A percentile compares a stretch with the other conserved stretches of the same genome.
phyloP scores from a whole-genome alignment of 2,797 vertebrate species.

The Crocidura indochinensis region DNA sequence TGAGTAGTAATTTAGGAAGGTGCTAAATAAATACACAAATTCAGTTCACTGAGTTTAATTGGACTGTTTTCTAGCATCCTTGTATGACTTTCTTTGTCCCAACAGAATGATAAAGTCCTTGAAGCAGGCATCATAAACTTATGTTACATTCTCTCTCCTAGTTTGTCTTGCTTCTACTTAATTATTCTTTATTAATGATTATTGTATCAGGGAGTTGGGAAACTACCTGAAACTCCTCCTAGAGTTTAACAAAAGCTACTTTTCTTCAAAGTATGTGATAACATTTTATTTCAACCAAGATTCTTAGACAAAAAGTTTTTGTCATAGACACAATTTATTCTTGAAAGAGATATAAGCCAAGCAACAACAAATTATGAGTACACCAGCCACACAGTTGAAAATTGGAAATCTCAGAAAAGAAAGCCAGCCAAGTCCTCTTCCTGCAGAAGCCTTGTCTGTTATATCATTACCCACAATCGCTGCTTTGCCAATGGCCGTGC shows the following conservation, averaged over 20 bases:
- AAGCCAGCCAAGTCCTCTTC: too few species aligned
- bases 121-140: not conserved
- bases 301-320: slow-evolving; percentile 23
- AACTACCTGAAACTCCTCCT: slow-evolving; percentile 39
- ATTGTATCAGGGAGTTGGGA: slow-evolving; percentile 20
- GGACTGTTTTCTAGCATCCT: not conserved
- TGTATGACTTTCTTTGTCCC: slow-evolving; percentile 3
- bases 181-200: slow-evolving; percentile 11
- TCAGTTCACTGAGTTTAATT: not conserved
- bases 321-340: not conserved
- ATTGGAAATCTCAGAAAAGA: too few species aligned
- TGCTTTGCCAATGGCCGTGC: too few species aligned
- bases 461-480: too few species aligned
- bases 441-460: too few species aligned
- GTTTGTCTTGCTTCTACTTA: not conserved
- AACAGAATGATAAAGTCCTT: not conserved
- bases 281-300: slow-evolving; percentile 33
- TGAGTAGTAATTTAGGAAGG: not conserved
- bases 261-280: slow-evolving; percentile 44
- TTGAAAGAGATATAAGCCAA: too few species aligned
- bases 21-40: not conserved
- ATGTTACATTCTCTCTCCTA: slow-evolving; percentile 40
- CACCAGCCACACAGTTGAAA: too few species aligned
- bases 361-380: too few species aligned
- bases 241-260: slow-evolving; percentile 60